A percentile compares a stretch with the other conserved stretches of the same genome.
Evolutionary conservation across 2,888 invertebrate genomes (phyloP).

Genomic region (Mesochorus sp.): DNA sequence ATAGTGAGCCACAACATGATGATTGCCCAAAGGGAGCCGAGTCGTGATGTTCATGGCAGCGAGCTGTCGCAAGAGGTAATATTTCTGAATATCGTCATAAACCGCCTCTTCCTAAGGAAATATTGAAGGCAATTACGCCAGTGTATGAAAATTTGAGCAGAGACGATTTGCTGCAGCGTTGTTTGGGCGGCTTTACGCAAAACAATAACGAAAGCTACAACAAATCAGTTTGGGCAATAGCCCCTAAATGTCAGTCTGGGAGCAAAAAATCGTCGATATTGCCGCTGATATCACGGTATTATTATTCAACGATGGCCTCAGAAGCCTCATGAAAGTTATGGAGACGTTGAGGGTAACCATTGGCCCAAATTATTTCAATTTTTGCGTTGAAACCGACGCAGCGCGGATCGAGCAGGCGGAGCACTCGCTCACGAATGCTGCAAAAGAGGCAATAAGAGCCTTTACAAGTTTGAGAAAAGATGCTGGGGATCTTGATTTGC

Average conservation of each 20-base stretch:
- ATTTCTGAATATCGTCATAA: conserved; percentile 48
- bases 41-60: conserved; percentile 42
- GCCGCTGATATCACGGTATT: conserved; percentile 46
- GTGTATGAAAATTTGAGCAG: conserved; percentile 42
- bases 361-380: conserved; percentile 49
- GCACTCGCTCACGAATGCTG: no score
- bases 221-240: conserved; percentile 55
- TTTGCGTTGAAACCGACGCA: conserved; percentile 43
- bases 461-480: no score
- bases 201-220: conserved; percentile 56
- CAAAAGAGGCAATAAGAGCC: no score
- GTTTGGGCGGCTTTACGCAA: no score
- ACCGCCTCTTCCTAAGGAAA: conserved; percentile 34
- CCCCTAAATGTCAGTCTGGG: conserved; percentile 35
- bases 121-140: conserved; percentile 39
- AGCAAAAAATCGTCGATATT: conserved; percentile 46
- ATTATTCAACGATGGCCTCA: conserved; percentile 52
- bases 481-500: no score
- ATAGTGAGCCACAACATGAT: conserved; percentile 35
- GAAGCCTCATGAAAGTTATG: conserved; percentile 46
- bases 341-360: conserved; percentile 47
- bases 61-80: conserved; percentile 41
- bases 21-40: conserved; percentile 39
- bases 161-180: conserved; percentile 52
- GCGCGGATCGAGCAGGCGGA: conserved; percentile 46